A percentile compares a stretch with the other conserved stretches of the same genome.
Evolutionary conservation across 2,113 vertebrate species (phyloP).

Genomic region (Dipodomys spectabilis): DNA sequence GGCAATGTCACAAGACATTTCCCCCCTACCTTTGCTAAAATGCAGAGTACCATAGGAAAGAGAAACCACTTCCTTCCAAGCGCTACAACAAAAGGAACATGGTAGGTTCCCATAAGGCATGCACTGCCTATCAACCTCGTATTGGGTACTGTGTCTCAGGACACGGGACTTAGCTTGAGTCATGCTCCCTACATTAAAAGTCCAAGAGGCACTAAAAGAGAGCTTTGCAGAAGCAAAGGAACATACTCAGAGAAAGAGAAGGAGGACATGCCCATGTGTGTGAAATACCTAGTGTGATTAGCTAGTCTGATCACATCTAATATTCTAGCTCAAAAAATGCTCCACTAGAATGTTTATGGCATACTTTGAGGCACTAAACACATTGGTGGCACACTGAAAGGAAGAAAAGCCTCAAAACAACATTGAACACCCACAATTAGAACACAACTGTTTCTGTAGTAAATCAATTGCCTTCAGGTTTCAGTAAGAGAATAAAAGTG

Average conservation of each 20-base stretch:
- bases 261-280: neutral
- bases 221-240: neutral
- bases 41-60: neutral
- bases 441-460: constrained; percentile 35
- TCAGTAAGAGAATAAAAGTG: constrained; percentile 19
- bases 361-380: constrained; percentile 21
- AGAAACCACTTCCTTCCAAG: neutral
- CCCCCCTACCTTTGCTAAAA: neutral
- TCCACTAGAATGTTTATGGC: neutral
- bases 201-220: neutral
- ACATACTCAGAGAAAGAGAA: neutral
- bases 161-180: neutral
- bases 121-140: neutral
- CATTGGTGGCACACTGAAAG: constrained; percentile 8
- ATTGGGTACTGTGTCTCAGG: too few species aligned
- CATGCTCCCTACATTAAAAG: neutral
- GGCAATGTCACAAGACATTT: neutral
- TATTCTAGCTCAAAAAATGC: constrained; percentile 64
- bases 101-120: neutral
- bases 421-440: neutral
- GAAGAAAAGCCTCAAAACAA: constrained; percentile 32
- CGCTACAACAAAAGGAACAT: neutral
- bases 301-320: constrained; percentile 28
- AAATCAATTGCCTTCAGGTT: constrained; percentile 8
- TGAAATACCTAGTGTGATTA: neutral